Evolutionary conservation across 2,797 vertebrate genomes (phyloP).

Genomic region (Epinephelus coioides): DNA sequence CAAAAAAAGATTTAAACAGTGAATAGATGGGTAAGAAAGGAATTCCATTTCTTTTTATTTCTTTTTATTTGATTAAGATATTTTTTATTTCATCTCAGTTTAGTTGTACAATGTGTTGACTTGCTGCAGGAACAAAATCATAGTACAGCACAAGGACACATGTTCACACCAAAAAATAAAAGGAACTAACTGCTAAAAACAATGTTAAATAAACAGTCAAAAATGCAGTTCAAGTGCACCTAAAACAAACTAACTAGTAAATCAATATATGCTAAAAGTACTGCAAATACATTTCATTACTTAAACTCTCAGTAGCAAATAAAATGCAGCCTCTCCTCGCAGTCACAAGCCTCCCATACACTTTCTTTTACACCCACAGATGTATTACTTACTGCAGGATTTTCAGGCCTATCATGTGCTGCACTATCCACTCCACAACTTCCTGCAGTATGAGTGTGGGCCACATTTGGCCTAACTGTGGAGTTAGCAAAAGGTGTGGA

Average conservation of each 20-base stretch:
- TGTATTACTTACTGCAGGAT: rapidly evolving
- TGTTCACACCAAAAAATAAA: neutral
- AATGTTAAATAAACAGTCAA: neutral
- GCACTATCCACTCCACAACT: neutral
- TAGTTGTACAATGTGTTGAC: neutral
- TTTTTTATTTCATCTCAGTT: neutral
- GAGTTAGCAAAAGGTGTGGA: rapidly evolving
- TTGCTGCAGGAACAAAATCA: neutral
- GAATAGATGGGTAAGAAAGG: too few relatives aligned
- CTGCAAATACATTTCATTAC: neutral
- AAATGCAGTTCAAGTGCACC: neutral
- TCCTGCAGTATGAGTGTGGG: neutral
- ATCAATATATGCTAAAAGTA: neutral
- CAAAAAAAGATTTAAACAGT: too few relatives aligned
- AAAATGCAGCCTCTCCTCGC: slow-evolving; percentile 55
- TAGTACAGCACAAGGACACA: neutral
- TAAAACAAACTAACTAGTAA: neutral
- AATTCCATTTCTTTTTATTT: too few relatives aligned
- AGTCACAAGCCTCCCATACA: slow-evolving; percentile 52
- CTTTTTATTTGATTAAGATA: neutral
- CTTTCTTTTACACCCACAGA: neutral
- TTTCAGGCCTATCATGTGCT: rapidly evolving
- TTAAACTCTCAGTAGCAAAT: slow-evolving; percentile 57
- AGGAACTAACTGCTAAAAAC: neutral
- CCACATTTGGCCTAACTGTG: rapidly evolving